These are phyloP conservation scores for Macrostomum lignano DNA, from an alignment of 1,140 invertebrate species.

Conservation along the genomic window DNA sequence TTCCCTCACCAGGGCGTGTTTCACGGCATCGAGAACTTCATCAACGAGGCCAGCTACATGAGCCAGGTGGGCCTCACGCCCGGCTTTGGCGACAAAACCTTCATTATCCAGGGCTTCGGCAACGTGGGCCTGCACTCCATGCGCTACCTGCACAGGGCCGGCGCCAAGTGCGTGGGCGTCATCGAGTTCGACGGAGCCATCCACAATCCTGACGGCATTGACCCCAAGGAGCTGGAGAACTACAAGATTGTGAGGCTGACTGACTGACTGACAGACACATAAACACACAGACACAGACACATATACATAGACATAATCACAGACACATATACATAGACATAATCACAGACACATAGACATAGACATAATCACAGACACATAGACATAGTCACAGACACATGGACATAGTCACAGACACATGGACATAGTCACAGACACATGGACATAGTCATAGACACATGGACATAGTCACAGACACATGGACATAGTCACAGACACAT, in stretches of 20 bases:
- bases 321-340: too few species aligned
- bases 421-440: too few species aligned
- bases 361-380: too few species aligned
- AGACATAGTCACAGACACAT: too few species aligned
- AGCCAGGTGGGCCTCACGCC: conserved; percentile 70
- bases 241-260: conserved; percentile 35
- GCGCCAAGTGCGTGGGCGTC: conserved; percentile 70
- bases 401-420: too few species aligned
- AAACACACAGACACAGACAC: too few species aligned
- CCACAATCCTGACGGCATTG: conserved; percentile 67
- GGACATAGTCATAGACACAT: too few species aligned
- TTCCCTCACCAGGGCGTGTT: conserved; percentile 82
- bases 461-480: too few species aligned
- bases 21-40: conserved; percentile 87
- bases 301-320: too few species aligned
- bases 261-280: too few species aligned
- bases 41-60: conserved; percentile 87
- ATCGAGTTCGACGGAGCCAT: conserved; percentile 76
- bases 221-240: conserved; percentile 48
- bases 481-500: too few species aligned
- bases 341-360: too few species aligned
- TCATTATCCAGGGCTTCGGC: conserved; percentile 95
- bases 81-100: conserved; percentile 81
- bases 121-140: conserved; percentile 96
- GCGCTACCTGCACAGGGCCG: conserved; percentile 72